Conservation (phyloP, 2,888 invertebrate genomes). For the Ryuthela nishihirai region DNA sequence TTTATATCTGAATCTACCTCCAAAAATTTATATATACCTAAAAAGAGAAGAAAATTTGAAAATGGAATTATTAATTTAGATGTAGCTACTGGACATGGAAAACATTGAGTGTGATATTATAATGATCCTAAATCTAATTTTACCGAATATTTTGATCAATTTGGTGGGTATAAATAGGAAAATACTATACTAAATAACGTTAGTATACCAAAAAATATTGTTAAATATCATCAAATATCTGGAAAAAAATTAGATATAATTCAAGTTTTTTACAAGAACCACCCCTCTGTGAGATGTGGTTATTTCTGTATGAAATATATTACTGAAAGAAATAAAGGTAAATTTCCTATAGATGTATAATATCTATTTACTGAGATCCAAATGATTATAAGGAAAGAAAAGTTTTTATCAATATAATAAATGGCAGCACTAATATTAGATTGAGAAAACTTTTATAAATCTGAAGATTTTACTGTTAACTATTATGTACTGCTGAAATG, state of each 20-base stretch:
- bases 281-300: neutral
- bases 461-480: constrained; percentile 1
- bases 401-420: too few species aligned
- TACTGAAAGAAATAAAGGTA: neutral
- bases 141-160: constrained; percentile 4
- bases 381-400: neutral
- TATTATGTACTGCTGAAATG: neutral
- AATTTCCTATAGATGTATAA: neutral
- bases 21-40: too few species aligned
- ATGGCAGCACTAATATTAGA: too few species aligned
- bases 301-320: constrained; percentile 1
- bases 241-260: constrained; percentile 1
- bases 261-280: neutral
- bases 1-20: constrained; percentile 2
- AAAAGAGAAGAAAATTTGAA: constrained; percentile 5
- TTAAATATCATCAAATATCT: neutral
- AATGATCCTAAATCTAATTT: neutral
- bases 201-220: neutral
- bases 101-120: neutral
- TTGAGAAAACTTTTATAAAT: neutral
- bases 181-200: neutral
- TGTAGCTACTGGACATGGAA: too few species aligned
- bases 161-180: neutral
- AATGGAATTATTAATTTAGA: constrained; percentile 9
- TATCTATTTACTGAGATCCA: neutral